phyloP scores from a whole-genome alignment of 2,113 vertebrate species.

The Podilymbus podiceps region DNA sequence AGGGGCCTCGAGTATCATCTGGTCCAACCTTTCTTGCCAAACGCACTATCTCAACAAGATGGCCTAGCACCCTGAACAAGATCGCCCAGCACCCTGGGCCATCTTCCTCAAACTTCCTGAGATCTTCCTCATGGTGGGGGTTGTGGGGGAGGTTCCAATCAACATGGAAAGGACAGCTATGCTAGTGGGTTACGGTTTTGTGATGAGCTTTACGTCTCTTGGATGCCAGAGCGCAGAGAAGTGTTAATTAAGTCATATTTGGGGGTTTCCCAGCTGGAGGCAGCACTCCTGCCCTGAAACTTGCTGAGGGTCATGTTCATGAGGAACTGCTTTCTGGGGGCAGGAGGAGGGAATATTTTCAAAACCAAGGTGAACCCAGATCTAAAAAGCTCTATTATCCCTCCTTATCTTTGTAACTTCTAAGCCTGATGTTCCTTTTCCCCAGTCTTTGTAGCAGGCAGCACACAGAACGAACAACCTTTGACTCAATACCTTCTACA shows the following conservation, averaged over 20 bases:
- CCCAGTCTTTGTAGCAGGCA: background rate
- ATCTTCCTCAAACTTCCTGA: too few relatives aligned
- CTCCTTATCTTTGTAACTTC: background rate
- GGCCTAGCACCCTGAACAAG: too few relatives aligned
- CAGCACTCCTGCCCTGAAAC: background rate
- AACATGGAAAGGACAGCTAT: rapidly evolving
- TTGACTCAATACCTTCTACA: background rate
- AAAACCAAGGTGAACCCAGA: background rate
- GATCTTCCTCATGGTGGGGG: too few relatives aligned
- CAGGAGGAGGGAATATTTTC: background rate
- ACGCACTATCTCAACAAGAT: too few relatives aligned
- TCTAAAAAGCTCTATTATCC: background rate
- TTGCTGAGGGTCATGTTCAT: background rate
- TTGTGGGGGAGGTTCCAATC: background rate
- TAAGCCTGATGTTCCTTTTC: background rate
- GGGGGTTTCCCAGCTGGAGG: background rate
- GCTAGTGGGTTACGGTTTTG: rapidly evolving
- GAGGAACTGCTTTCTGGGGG: background rate
- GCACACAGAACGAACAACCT: background rate
- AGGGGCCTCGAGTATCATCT: too few relatives aligned
- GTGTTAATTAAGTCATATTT: background rate
- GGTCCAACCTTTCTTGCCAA: too few relatives aligned
- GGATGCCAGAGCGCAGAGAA: background rate
- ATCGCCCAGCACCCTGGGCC: too few relatives aligned
- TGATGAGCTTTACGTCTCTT: rapidly evolving